phyloP scores from a whole-genome alignment of 2,888 invertebrate genomes.

The Asteroscopus sphinx region DNA sequence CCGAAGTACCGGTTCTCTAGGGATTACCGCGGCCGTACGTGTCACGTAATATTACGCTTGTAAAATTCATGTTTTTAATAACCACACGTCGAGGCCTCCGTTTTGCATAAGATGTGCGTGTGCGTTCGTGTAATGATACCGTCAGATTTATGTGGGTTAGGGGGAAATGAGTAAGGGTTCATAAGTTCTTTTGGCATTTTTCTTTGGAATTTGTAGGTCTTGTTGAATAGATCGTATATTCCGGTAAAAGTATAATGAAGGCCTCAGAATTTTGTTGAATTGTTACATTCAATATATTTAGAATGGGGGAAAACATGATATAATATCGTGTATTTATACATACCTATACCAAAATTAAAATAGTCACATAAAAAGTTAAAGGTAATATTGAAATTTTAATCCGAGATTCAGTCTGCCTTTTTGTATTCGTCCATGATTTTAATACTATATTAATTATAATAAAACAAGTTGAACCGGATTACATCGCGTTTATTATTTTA shows the following conservation, averaged over 20 bases:
- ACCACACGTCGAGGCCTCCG: constrained; percentile 40
- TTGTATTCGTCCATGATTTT: too few species aligned
- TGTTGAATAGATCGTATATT: neutral
- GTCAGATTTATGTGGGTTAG: constrained; percentile 26
- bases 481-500: too few species aligned
- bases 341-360: too few species aligned
- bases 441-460: too few species aligned
- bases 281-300: constrained; percentile 30
- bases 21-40: constrained; percentile 59
- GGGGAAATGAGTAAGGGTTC: constrained; percentile 13
- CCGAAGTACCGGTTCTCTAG: constrained; percentile 55
- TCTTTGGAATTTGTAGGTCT: neutral
- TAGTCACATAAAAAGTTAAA: too few species aligned
- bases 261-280: too few species aligned
- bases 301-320: constrained; percentile 17
- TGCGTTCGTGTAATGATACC: constrained; percentile 23
- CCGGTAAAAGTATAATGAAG: too few species aligned
- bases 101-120: constrained; percentile 55
- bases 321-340: too few species aligned
- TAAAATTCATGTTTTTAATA: constrained; percentile 63
- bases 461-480: too few species aligned
- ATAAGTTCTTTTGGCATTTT: constrained; percentile 5
- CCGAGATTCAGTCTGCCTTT: too few species aligned
- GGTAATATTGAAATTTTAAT: too few species aligned
- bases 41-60: constrained; percentile 59